phyloP scores from a whole-genome alignment of 1,140 invertebrate species.

The Lepidotrigona ventralis region DNA sequence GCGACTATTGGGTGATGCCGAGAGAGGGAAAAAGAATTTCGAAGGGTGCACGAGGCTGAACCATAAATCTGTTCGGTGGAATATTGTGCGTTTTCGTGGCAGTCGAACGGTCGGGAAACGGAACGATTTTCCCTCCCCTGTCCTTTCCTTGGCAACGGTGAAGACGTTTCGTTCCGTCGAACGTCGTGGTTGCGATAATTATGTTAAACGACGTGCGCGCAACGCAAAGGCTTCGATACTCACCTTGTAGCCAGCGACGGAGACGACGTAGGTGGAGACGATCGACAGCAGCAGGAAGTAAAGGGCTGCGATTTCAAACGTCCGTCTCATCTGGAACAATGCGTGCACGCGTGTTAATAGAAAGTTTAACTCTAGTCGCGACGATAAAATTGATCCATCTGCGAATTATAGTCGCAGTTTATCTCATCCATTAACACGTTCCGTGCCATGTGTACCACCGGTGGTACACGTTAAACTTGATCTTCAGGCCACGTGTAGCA shows the following conservation, averaged over 20 bases:
- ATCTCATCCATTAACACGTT: no score
- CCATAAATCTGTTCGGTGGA: constrained; percentile 33
- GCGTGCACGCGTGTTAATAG: neutral
- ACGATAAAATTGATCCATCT: neutral
- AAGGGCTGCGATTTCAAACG: constrained; percentile 28
- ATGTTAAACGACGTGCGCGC: neutral
- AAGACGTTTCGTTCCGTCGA: neutral
- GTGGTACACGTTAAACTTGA: no score
- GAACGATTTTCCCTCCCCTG: neutral
- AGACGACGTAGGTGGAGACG: constrained; percentile 42
- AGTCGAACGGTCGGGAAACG: neutral
- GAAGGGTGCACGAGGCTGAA: neutral
- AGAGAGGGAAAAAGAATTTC: constrained; percentile 10
- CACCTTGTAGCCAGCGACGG: constrained; percentile 50
- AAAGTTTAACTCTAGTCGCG: no score
- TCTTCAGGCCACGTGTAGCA: no score
- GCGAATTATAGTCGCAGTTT: neutral
- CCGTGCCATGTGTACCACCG: no score
- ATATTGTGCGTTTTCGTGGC: constrained; percentile 39
- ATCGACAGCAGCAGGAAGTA: constrained; percentile 53
- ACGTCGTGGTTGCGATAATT: neutral
- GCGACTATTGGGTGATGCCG: neutral
- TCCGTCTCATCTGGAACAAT: constrained; percentile 58
- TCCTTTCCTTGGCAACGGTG: neutral
- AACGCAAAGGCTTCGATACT: constrained; percentile 15